Conservation (phyloP, 2,797 vertebrate genomes). For the Typhlichthys eigenmanni region DNA sequence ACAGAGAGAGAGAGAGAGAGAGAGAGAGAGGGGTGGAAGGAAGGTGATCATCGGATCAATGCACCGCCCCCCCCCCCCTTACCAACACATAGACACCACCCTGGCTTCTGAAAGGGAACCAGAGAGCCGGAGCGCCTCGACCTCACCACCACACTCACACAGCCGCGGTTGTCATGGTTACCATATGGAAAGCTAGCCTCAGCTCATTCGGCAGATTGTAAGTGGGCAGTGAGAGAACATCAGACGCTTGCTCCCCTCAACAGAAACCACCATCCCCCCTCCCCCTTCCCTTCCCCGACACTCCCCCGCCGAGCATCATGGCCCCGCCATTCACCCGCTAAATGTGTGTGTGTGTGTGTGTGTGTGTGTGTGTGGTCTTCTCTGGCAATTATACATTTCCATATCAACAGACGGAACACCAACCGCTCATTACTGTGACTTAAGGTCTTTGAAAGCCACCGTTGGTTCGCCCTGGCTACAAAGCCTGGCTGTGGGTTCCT, state of each 20-base stretch:
- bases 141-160: constrained; percentile 55
- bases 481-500: constrained; percentile 60
- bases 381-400: constrained; percentile 66
- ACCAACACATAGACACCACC: constrained; percentile 13
- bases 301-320: constrained; percentile 50
- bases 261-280: constrained; percentile 15
- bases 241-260: constrained; percentile 52
- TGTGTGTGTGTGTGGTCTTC: constrained; percentile 66
- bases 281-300: background rate
- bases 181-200: constrained; percentile 60
- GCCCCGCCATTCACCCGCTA: constrained; percentile 55
- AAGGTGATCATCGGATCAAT: background rate
- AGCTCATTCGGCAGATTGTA: constrained; percentile 42
- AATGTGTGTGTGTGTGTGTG: constrained; percentile 69
- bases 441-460: constrained; percentile 60
- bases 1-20: background rate
- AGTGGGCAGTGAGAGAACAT: constrained; percentile 73
- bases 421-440: constrained; percentile 67
- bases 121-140: constrained; percentile 58
- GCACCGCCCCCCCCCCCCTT: background rate
- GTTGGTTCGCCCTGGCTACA: constrained; percentile 49
- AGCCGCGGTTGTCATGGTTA: constrained; percentile 75
- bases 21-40: constrained; percentile 8
- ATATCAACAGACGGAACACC: constrained; percentile 71
- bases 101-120: constrained; percentile 63